These are phyloP conservation scores for Lota lota DNA, from an alignment of 2,113 vertebrate genomes.

Conservation along the genomic window DNA sequence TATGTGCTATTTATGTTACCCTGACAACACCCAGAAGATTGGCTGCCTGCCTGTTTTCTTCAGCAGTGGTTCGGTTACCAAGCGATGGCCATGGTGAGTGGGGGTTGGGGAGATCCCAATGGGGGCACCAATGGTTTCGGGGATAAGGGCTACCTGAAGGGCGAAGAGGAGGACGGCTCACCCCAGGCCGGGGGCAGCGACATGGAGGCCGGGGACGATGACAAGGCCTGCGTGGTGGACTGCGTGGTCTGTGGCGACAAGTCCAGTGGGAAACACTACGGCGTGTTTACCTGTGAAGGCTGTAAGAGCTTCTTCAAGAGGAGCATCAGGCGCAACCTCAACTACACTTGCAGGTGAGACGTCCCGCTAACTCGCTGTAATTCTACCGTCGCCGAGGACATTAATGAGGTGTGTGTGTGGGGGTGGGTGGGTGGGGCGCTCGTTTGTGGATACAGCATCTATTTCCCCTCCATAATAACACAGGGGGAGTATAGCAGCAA, in stretches of 20 bases:
- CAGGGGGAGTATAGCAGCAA: too few relatives aligned
- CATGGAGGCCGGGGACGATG: slow-evolving; percentile 85
- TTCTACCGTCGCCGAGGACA: too few relatives aligned
- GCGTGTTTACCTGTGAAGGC: slow-evolving; percentile 92
- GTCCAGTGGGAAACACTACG: slow-evolving; percentile 91
- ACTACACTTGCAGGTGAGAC: slow-evolving; percentile 89
- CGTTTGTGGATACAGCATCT: too few relatives aligned
- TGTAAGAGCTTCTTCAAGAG: slow-evolving; percentile 97
- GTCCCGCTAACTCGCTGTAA: neutral
- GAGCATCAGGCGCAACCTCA: slow-evolving; percentile 88
- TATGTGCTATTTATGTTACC: slow-evolving; percentile 30
- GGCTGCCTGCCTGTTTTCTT: slow-evolving; percentile 50
- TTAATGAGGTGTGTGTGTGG: neutral
- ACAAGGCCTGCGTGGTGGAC: slow-evolving; percentile 86
- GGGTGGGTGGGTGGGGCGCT: neutral
- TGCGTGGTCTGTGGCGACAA: slow-evolving; percentile 90
- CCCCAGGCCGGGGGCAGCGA: slow-evolving; percentile 87
- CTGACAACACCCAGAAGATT: slow-evolving; percentile 51
- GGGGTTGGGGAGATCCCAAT: slow-evolving; percentile 89
- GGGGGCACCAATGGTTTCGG: slow-evolving; percentile 79
- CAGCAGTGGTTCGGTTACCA: slow-evolving; percentile 58
- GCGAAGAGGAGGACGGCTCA: slow-evolving; percentile 84
- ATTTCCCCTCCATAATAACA: too few relatives aligned
- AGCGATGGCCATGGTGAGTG: slow-evolving; percentile 93
- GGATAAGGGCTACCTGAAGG: slow-evolving; percentile 78